Base-by-base conservation (phyloP, 2,113 vertebrate genomes). In the Polyodon spathula region DNA sequence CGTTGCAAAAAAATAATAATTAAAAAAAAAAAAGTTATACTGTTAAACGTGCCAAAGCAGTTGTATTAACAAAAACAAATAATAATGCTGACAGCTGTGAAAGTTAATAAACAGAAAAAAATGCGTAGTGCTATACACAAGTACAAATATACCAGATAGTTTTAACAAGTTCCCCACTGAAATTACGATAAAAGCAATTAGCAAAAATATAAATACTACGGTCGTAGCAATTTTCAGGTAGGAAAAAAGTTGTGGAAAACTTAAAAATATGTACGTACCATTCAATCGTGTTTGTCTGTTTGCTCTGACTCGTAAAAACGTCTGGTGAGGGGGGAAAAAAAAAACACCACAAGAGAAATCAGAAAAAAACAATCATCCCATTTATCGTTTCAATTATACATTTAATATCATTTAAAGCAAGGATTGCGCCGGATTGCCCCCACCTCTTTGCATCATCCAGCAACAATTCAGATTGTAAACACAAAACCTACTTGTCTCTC, bases 261-360 rank as follows among this genome's bases (percentile, higher is more conserved):
- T 6, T 65, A 63, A 6, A 5, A 59, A 8, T 62, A 50, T 72
- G 15, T 76, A 94, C 95, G 73, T 90, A 98, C 95, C 95, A 90
- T 98, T 98, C 91, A 98, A 85, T 78, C 95, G 88, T 60, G 95
- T 96, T 84, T 97, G 95, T 77, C 95, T 88, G 84, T 98, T 98
- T 72, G 95, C 92, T 71, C 95, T 88, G 79, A 98, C 95, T 81
- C 95, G 89, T 86, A 97, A 85, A 84, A 98, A 97, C 64, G 95
- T 98, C 95, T 97, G 84, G 54, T 83, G 66, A 67, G 63, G 63
- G 73, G 60, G 68, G 58, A 70, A 78, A 75, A 67, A 63, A 79
- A 65, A 70, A 54, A 17, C 70, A 46, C 75, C 2, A 71, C 2
- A 40, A 63, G 38, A 38, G 11, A 57, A 40, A 55, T 78, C 67